A percentile compares a stretch with the other conserved stretches of the same genome.
Evolutionary conservation across 2,113 vertebrate species (phyloP).

Genomic region (Oreamnos americanus): DNA sequence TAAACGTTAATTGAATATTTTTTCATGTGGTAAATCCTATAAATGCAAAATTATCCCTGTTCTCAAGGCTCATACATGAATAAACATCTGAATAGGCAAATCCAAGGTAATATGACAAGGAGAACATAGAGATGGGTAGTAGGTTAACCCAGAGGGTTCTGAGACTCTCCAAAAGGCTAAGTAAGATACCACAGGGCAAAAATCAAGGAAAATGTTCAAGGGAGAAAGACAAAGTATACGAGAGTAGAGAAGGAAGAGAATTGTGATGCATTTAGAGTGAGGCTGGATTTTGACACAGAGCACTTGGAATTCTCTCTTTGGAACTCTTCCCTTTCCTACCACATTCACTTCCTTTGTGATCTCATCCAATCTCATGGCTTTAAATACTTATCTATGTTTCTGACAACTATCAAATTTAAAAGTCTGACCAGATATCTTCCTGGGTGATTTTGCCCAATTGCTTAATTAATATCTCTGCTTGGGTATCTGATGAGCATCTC

Average conservation of each 20-base stretch:
- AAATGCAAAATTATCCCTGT: not conserved
- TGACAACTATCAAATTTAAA: not conserved
- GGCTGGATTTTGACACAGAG: not conserved
- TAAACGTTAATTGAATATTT: not conserved
- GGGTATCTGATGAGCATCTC: not conserved
- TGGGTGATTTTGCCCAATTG: not conserved
- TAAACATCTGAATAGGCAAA: not conserved
- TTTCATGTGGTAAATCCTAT: not conserved
- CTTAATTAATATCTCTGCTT: not conserved
- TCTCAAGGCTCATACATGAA: not conserved
- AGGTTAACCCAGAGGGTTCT: not conserved
- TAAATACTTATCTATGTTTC: not conserved
- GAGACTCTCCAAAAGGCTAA: not conserved
- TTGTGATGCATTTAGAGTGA: not conserved
- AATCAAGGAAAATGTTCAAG: not conserved
- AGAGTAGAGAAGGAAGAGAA: not conserved
- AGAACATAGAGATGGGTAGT: not conserved
- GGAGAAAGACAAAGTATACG: not conserved
- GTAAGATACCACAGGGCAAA: not conserved
- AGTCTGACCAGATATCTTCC: not conserved
- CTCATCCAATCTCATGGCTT: not conserved
- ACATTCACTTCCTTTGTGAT: not conserved
- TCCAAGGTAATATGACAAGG: not conserved
- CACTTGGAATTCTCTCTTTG: not conserved
- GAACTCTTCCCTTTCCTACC: not conserved